These are phyloP conservation scores for Priocnemis perturbator DNA, from an alignment of 2,888 invertebrate species.

Conservation along the genomic window DNA sequence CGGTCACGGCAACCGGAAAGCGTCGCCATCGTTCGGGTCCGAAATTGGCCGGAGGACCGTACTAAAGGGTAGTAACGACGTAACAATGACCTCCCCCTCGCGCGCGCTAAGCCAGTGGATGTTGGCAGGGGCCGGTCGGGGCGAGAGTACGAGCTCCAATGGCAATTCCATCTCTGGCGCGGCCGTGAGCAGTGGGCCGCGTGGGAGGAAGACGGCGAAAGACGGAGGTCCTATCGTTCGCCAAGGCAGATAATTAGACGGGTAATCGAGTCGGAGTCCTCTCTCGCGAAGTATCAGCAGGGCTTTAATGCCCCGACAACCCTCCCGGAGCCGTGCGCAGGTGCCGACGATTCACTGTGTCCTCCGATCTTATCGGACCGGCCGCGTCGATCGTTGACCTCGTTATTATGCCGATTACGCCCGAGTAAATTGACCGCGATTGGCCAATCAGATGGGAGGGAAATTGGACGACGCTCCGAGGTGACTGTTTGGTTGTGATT, in stretches of 20 bases:
- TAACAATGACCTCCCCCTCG: constrained; percentile 68
- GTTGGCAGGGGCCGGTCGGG: constrained; percentile 55
- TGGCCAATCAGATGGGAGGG: not conserved
- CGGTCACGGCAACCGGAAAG: constrained; percentile 45
- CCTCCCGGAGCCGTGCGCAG: not conserved
- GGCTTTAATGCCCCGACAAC: constrained; percentile 44
- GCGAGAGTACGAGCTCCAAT: constrained; percentile 58
- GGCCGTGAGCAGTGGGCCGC: not conserved
- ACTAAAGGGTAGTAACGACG: constrained; percentile 71
- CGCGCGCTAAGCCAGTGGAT: constrained; percentile 13
- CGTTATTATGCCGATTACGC: constrained; percentile 18
- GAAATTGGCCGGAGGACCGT: constrained; percentile 59
- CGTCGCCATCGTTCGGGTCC: constrained; percentile 45
- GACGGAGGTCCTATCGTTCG: constrained; percentile 64
- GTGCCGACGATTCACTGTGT: not conserved
- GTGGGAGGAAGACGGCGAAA: constrained; percentile 26
- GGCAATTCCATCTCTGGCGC: constrained; percentile 62
- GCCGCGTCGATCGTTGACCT: not conserved
- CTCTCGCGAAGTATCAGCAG: constrained; percentile 52
- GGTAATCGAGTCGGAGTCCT: constrained; percentile 67
- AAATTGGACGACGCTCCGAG: no score
- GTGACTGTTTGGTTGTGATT: no score
- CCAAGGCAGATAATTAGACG: constrained; percentile 70
- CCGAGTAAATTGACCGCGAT: constrained; percentile 28
- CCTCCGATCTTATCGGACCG: constrained; percentile 3